phyloP scores from a whole-genome alignment of 2,797 vertebrate species.

The Arvicola amphibius region DNA sequence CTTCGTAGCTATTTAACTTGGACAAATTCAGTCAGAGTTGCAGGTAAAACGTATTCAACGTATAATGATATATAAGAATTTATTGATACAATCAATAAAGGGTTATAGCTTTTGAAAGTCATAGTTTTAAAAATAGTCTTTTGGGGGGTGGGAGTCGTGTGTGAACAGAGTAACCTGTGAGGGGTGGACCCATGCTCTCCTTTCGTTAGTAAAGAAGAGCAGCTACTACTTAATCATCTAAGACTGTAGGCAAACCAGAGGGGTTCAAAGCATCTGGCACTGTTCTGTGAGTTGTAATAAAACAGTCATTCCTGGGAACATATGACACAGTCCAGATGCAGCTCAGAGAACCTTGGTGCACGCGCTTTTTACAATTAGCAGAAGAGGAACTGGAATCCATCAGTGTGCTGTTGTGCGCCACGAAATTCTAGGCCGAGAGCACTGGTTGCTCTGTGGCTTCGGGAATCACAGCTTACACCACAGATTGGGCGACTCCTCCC shows the following conservation, averaged over 20 bases:
- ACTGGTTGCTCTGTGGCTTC: not conserved
- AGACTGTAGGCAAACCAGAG: not conserved
- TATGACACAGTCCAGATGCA: not conserved
- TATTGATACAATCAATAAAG: constrained; percentile 22
- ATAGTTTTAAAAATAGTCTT: not conserved
- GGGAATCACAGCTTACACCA: not conserved
- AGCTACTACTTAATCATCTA: not conserved
- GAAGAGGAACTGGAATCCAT: constrained; percentile 51
- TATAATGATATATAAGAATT: constrained; percentile 1
- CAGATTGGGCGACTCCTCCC: not conserved
- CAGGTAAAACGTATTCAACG: not conserved
- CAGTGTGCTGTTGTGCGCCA: not conserved
- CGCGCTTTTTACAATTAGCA: not conserved
- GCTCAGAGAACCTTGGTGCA: constrained; percentile 4
- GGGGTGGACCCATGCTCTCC: not conserved
- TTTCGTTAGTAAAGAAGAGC: not conserved
- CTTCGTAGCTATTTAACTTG: not conserved
- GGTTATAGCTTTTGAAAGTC: constrained; percentile 23
- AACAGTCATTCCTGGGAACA: constrained; percentile 30
- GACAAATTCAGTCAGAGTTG: constrained; percentile 36
- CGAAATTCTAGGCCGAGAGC: constrained; percentile 32
- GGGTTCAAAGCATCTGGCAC: not conserved
- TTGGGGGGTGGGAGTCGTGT: not conserved
- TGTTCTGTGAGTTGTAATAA: not conserved
- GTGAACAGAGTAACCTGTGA: not conserved